A percentile compares a stretch with the other conserved stretches of the same genome.
Evolutionary conservation across 2,113 vertebrate genomes (phyloP).

Genomic region (Podarcis cretensis): DNA sequence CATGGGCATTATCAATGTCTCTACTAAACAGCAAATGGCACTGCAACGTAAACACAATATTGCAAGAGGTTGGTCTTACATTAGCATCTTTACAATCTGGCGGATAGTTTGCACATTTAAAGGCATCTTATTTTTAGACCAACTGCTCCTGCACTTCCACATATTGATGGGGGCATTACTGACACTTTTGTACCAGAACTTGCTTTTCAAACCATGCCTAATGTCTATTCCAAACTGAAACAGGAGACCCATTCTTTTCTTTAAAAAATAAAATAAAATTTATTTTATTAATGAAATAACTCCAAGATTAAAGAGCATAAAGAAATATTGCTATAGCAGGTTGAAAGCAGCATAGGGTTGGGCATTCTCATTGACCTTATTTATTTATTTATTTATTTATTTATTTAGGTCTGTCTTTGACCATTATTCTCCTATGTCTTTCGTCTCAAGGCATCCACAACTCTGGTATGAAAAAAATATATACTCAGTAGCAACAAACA

Average conservation of each 20-base stretch:
- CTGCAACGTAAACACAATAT: conserved; percentile 78
- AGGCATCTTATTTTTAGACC: conserved; percentile 67
- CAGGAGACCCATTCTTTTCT: neutral
- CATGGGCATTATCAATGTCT: conserved; percentile 76
- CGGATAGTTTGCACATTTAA: conserved; percentile 75
- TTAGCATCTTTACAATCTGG: conserved; percentile 80
- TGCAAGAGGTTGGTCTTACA: conserved; percentile 79
- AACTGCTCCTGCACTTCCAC: neutral
- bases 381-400: neutral
- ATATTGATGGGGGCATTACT: neutral
- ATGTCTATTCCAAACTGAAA: neutral
- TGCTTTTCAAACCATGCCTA: neutral
- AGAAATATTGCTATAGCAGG: too few species aligned
- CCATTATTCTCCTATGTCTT: neutral
- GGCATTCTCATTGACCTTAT: neutral
- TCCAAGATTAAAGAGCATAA: too few species aligned
- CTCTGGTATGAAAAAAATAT: neutral
- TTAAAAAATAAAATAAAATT: too few species aligned
- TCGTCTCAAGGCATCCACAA: neutral
- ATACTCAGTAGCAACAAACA: neutral
- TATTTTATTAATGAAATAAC: neutral
- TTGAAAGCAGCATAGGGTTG: too few species aligned
- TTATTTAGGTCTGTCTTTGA: neutral
- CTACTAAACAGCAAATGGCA: conserved; percentile 82
- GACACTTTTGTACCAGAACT: neutral